These are phyloP conservation scores for Coremacera marginata DNA, from an alignment of 2,888 invertebrate species.

Conservation along the genomic window DNA sequence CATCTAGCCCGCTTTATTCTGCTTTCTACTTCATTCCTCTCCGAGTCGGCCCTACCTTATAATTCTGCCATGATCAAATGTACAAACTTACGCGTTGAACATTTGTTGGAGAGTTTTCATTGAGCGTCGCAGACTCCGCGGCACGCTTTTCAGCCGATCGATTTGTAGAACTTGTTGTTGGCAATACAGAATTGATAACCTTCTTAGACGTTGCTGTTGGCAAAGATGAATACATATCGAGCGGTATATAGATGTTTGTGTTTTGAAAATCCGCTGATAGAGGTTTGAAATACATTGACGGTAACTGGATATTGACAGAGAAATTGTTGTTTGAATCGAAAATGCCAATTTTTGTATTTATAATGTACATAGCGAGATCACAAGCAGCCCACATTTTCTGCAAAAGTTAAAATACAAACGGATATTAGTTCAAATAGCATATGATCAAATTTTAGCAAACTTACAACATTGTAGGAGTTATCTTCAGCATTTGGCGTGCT, in stretches of 20 bases:
- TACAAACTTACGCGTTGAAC: conserved; percentile 42
- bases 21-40: no score
- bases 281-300: conserved; percentile 90
- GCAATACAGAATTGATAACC: conserved; percentile 38
- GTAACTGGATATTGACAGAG: conserved; percentile 86
- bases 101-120: conserved; percentile 54
- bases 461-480: conserved; percentile 85
- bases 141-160: conserved; percentile 49
- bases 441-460: conserved; percentile 56
- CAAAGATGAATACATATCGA: conserved; percentile 71
- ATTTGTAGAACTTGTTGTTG: conserved; percentile 47
- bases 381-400: conserved; percentile 98
- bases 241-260: conserved; percentile 83
- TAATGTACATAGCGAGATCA: conserved; percentile 92
- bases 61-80: no score
- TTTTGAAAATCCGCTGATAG: conserved; percentile 81
- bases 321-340: conserved; percentile 89
- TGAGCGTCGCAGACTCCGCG: conserved; percentile 50
- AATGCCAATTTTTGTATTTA: conserved; percentile 87
- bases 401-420: conserved; percentile 11
- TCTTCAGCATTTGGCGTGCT: conserved; percentile 83
- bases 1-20: no score
- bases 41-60: no score
- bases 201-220: conserved; percentile 51
- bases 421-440: not conserved